Conservation (phyloP, 2,113 vertebrate genomes). For the Heterocephalus glaber region DNA sequence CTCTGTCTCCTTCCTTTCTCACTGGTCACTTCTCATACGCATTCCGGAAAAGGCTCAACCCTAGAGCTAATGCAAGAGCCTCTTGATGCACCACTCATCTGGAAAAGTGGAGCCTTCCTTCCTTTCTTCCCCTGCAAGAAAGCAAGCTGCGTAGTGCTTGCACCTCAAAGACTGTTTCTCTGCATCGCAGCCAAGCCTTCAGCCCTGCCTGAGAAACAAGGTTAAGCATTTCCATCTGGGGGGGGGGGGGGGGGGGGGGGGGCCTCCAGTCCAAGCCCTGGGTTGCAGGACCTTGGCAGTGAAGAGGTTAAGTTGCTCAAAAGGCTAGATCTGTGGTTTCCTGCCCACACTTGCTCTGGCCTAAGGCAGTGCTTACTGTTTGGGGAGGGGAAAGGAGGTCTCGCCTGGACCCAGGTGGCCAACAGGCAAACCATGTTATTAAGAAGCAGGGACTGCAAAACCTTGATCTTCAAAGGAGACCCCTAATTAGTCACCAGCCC, state of each 20-base stretch:
- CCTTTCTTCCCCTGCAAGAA: neutral
- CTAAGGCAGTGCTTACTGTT: slow-evolving; percentile 88
- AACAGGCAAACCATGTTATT: slow-evolving; percentile 91
- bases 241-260: too few species aligned
- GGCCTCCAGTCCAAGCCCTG: neutral
- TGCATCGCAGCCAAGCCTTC: accelerated
- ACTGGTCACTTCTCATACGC: neutral
- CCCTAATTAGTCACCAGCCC: slow-evolving; percentile 89
- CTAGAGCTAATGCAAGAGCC: slow-evolving; percentile 3
- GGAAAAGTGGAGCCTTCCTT: neutral
- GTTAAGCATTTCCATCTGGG: neutral
- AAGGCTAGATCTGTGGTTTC: slow-evolving; percentile 81
- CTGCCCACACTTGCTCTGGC: slow-evolving; percentile 88
- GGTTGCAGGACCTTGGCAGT: slow-evolving; percentile 19
- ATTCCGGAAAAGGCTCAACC: slow-evolving; percentile 16
- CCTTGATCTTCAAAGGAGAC: slow-evolving; percentile 90
- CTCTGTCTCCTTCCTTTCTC: slow-evolving; percentile 33
- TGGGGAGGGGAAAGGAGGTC: slow-evolving; percentile 80
- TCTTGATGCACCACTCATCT: neutral
- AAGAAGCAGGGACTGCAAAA: slow-evolving; percentile 87
- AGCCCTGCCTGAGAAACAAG: neutral
- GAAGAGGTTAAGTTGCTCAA: slow-evolving; percentile 84
- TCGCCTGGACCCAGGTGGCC: slow-evolving; percentile 90
- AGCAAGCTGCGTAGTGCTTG: neutral
- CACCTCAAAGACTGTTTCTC: neutral